A percentile compares a stretch with the other conserved stretches of the same genome.
phyloP scores from a whole-genome alignment of 2,888 invertebrate genomes.

The Gymnosoma rotundatum region DNA sequence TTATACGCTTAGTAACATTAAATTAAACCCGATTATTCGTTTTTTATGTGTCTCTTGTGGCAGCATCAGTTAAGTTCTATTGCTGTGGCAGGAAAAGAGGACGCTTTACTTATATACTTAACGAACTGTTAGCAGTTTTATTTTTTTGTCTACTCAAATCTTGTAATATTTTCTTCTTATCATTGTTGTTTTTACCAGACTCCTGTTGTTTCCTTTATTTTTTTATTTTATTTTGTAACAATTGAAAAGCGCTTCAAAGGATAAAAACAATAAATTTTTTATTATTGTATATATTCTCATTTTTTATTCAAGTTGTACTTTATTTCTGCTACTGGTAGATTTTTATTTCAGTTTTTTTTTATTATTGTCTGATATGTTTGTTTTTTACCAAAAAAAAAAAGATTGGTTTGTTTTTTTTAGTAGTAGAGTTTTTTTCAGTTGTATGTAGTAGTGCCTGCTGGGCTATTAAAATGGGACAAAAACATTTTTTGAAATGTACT shows the following conservation, averaged over 20 bases:
- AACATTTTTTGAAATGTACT: not conserved
- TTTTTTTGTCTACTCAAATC: constrained; percentile 12
- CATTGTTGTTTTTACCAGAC: not conserved
- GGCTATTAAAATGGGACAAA: constrained; percentile 35
- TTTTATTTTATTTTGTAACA: constrained; percentile 71
- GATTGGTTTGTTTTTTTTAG: too few species aligned
- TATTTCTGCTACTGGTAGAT: constrained; percentile 14
- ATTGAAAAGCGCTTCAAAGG: constrained; percentile 79
- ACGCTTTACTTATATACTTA: not conserved
- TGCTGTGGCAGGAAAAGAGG: not conserved
- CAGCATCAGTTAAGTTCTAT: not conserved
- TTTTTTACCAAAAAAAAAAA: not conserved
- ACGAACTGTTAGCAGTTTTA: not conserved
- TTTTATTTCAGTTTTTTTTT: constrained; percentile 1
- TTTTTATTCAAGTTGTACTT: constrained; percentile 11
- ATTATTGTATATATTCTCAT: constrained; percentile 75
- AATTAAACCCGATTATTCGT: not conserved
- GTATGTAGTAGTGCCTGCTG: constrained; percentile 19
- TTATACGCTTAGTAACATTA: too few species aligned
- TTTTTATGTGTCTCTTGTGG: not conserved
- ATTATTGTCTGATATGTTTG: not conserved
- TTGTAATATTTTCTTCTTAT: constrained; percentile 27
- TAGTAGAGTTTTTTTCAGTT: not conserved
- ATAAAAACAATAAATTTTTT: constrained; percentile 80
- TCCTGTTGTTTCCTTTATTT: constrained; percentile 37